Conservation (phyloP, 2,113 vertebrate genomes). For the Todiramphus saurophagus region DNA sequence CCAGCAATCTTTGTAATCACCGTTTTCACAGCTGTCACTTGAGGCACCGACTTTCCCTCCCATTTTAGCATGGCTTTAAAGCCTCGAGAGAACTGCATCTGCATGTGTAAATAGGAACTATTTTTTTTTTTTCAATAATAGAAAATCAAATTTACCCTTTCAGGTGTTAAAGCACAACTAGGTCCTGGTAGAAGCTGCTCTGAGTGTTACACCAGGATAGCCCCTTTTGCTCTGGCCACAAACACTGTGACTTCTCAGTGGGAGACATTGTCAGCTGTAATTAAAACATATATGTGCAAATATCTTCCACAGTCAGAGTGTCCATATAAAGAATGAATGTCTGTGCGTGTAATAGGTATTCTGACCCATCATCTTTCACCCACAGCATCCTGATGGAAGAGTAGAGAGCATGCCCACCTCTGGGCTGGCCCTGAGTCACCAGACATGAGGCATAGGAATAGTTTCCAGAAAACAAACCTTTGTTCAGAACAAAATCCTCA, state of each 20-base stretch:
- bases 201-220: not conserved
- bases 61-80: not conserved
- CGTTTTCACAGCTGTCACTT: not conserved
- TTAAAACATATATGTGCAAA: not conserved
- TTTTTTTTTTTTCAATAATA: not conserved
- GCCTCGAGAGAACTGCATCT: not conserved
- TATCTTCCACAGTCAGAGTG: not conserved
- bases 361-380: not conserved
- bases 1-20: not conserved
- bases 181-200: not conserved
- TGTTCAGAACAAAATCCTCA: not conserved
- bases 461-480: not conserved
- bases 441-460: fast-evolving
- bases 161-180: not conserved
- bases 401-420: not conserved
- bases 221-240: not conserved
- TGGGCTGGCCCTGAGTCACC: not conserved
- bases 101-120: not conserved
- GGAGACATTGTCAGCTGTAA: not conserved
- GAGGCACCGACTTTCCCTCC: not conserved
- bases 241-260: fast-evolving
- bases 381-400: not conserved
- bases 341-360: not conserved
- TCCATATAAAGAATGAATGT: not conserved
- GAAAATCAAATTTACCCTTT: not conserved